Percentiles rank a stretch among this genome's conserved stretches.
phyloP scores from a whole-genome alignment of 2,888 invertebrate species.

The Chrysina gloriosa region DNA sequence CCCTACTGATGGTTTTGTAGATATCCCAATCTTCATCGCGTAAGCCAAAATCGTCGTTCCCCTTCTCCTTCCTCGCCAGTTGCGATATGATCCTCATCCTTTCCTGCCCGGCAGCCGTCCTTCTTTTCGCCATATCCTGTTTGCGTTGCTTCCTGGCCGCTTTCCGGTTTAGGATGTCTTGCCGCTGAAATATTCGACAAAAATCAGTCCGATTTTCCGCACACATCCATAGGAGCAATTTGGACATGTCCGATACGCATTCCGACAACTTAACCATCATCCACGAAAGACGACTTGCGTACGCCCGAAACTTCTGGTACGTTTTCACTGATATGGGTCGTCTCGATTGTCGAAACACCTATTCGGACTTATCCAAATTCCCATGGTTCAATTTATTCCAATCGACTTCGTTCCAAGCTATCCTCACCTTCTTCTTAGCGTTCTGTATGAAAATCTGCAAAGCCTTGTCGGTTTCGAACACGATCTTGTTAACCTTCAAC shows the following conservation, averaged over 20 bases:
- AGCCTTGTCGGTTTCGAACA: slow-evolving; percentile 63
- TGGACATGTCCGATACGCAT: too few relatives aligned
- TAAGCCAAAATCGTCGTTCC: slow-evolving; percentile 92
- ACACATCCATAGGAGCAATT: too few relatives aligned
- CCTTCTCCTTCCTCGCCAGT: slow-evolving; percentile 81
- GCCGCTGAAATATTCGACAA: slow-evolving; percentile 67
- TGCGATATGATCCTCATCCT: slow-evolving; percentile 95
- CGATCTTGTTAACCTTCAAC: slow-evolving; percentile 63
- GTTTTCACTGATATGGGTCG: too few relatives aligned
- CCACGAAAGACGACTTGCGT: too few relatives aligned
- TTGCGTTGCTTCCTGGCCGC: slow-evolving; percentile 82
- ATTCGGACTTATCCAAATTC: too few relatives aligned
- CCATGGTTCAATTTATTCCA: too few relatives aligned
- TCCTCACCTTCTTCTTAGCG: slow-evolving; percentile 73
- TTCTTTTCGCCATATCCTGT: slow-evolving; percentile 87
- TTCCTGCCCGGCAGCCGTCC: slow-evolving; percentile 93
- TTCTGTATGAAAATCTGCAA: slow-evolving; percentile 68
- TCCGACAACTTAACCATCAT: too few relatives aligned
- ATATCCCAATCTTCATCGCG: slow-evolving; percentile 97
- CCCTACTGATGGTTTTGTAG: slow-evolving; percentile 86
- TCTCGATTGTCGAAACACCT: too few relatives aligned
- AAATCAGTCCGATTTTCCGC: too few relatives aligned
- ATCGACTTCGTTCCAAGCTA: slow-evolving; percentile 21
- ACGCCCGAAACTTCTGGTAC: too few relatives aligned
- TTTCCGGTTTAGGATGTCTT: slow-evolving; percentile 79